phyloP scores from a whole-genome alignment of 2,888 invertebrate species.

The Gastrophysa polygoni region DNA sequence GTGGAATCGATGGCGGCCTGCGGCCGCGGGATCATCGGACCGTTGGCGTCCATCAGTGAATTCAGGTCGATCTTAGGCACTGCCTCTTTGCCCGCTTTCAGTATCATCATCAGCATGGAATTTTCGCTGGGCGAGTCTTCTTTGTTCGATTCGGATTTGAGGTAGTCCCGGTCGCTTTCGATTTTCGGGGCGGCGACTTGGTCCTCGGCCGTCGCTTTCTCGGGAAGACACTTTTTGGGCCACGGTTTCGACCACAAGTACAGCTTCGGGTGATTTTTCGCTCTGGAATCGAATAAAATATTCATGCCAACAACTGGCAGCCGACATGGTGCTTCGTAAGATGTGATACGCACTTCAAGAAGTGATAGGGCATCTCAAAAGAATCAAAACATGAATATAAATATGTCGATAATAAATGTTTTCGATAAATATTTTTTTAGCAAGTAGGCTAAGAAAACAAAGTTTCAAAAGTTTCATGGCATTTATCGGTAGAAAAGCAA shows the following conservation, averaged over 20 bases:
- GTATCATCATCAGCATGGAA: constrained; percentile 50
- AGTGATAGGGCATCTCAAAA: too few species aligned
- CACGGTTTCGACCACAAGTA: constrained; percentile 88
- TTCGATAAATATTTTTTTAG: too few species aligned
- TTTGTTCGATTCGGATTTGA: constrained; percentile 33
- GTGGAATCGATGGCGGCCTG: constrained; percentile 82
- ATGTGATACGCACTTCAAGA: too few species aligned
- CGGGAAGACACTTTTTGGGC: constrained; percentile 64
- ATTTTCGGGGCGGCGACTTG: constrained; percentile 38
- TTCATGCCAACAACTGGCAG: too few species aligned
- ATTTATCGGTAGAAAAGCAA: too few species aligned
- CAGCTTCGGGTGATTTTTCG: constrained; percentile 83
- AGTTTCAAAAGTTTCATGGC: too few species aligned
- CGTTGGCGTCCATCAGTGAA: constrained; percentile 46
- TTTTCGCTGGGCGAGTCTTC: constrained; percentile 40
- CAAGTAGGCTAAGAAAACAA: too few species aligned
- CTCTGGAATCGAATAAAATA: constrained; percentile 62
- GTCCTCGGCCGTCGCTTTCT: constrained; percentile 41
- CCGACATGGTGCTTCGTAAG: too few species aligned
- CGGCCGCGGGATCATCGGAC: constrained; percentile 70
- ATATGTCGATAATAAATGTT: too few species aligned
- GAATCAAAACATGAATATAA: too few species aligned
- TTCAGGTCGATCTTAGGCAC: constrained; percentile 43
- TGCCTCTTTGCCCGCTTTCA: constrained; percentile 43
- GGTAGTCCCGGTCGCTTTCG: constrained; percentile 37